Evolutionary conservation across 64 coral and sea anemone genomes (phyloP).

Genomic region (Hydrozoanthus tunicans): DNA sequence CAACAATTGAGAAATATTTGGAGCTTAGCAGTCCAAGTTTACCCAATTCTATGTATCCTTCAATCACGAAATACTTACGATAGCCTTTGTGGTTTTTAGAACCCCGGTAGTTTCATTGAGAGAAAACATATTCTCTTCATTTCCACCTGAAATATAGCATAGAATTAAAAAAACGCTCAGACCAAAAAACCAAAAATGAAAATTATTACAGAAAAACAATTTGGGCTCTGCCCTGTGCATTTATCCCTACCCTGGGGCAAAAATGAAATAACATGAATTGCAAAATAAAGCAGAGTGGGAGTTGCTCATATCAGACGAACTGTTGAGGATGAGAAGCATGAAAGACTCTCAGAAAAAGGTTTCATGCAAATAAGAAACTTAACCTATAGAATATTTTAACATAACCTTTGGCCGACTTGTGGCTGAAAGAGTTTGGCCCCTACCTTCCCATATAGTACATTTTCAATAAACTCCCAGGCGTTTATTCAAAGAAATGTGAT

Average conservation of each 20-base stretch:
- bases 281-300: too few species aligned
- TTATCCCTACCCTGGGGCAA: too few species aligned
- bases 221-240: background rate
- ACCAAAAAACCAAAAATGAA: background rate
- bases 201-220: background rate
- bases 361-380: too few species aligned
- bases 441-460: background rate
- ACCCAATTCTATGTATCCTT: background rate
- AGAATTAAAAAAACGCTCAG: background rate
- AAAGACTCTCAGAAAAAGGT: too few species aligned
- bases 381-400: too few species aligned
- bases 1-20: background rate
- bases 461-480: background rate
- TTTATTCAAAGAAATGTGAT: background rate
- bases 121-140: slow-evolving; percentile 58
- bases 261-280: too few species aligned
- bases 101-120: slow-evolving; percentile 78
- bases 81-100: slow-evolving; percentile 52
- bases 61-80: slow-evolving; percentile 64
- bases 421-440: too few species aligned
- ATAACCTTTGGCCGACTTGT: too few species aligned
- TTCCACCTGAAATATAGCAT: slow-evolving; percentile 50
- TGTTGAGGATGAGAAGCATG: too few species aligned
- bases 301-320: too few species aligned
- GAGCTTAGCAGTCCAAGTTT: background rate